These are phyloP conservation scores for Pangasius krempfi DNA, from an alignment of 2,797 vertebrate species.

Conservation along the genomic window DNA sequence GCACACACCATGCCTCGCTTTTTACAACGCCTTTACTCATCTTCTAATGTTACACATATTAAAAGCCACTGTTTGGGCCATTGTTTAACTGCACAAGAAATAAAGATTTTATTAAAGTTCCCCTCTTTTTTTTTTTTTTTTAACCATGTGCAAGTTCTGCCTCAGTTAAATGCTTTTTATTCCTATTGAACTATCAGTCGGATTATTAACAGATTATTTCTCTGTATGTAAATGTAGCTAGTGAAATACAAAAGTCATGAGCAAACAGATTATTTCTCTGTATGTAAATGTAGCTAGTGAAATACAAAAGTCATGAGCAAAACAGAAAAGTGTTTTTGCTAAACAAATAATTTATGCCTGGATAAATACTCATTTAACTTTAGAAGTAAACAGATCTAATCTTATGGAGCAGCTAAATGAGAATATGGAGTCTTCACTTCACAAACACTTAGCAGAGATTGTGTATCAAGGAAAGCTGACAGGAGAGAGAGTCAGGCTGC, in stretches of 20 bases:
- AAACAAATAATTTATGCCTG: not conserved
- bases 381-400: not conserved
- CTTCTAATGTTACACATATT: not conserved
- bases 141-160: not conserved
- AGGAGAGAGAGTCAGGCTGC: not conserved
- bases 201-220: not conserved
- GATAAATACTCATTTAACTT: not conserved
- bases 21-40: not conserved
- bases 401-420: not conserved
- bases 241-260: not conserved
- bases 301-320: not conserved
- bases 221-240: not conserved
- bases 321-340: not conserved
- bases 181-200: no score
- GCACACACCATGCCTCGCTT: not conserved
- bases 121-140: not conserved
- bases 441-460: not conserved
- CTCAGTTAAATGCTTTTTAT: not conserved
- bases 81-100: not conserved
- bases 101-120: not conserved
- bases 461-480: not conserved
- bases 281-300: not conserved
- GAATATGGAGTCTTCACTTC: not conserved
- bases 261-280: not conserved
- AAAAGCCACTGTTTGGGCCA: not conserved